A percentile compares a stretch with the other conserved stretches of the same genome.
phyloP scores from a whole-genome alignment of 2,888 invertebrate species.

The Euspilapteryx auroguttella region DNA sequence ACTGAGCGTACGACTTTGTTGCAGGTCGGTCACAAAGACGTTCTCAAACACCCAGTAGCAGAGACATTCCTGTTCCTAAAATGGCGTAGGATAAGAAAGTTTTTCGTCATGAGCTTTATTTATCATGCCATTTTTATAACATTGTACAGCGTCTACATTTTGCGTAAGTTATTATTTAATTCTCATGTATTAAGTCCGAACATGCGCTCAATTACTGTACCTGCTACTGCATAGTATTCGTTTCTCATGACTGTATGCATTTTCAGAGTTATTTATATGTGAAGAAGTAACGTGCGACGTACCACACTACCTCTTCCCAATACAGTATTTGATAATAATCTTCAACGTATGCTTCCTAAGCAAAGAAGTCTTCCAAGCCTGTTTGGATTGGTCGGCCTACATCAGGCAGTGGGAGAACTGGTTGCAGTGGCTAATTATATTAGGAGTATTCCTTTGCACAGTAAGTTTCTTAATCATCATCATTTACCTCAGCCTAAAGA shows the following conservation, averaged over 20 bases:
- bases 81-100: constrained; percentile 81
- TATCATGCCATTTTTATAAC: constrained; percentile 78
- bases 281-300: constrained; percentile 37
- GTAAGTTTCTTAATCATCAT: constrained; percentile 32
- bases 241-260: too few species aligned
- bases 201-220: too few species aligned
- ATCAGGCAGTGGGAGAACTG: constrained; percentile 83
- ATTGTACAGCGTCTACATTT: constrained; percentile 72
- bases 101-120: constrained; percentile 76
- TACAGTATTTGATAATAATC: constrained; percentile 64
- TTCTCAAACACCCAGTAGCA: constrained; percentile 81
- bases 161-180: constrained; percentile 44
- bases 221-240: too few species aligned
- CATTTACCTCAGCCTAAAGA: neutral
- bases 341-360: constrained; percentile 65
- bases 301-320: constrained; percentile 33
- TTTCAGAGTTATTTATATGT: constrained; percentile 56
- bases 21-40: constrained; percentile 73
- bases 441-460: constrained; percentile 70
- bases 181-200: neutral
- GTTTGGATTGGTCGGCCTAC: constrained; percentile 72
- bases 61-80: constrained; percentile 84
- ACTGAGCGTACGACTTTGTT: too few species aligned
- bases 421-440: constrained; percentile 77
- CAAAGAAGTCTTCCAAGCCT: constrained; percentile 80